Evolutionary conservation across 1,140 invertebrate genomes (phyloP).

Genomic region (Micrasema longulum): DNA sequence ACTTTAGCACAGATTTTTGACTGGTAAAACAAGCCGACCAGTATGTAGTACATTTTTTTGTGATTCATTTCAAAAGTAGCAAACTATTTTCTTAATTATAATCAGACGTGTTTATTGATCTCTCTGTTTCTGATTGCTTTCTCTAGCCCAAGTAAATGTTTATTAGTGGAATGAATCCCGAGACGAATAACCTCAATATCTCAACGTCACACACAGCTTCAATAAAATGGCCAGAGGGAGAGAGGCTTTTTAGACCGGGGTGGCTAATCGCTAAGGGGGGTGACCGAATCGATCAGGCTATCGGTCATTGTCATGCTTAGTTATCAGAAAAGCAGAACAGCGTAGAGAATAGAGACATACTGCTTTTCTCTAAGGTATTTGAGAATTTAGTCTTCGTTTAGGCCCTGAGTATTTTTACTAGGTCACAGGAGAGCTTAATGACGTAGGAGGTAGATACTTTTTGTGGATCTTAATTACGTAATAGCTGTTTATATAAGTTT

Average conservation of each 20-base stretch:
- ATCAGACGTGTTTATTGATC: slow-evolving; percentile 7
- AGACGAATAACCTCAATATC: slow-evolving; percentile 49
- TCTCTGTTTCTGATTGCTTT: slow-evolving; percentile 24
- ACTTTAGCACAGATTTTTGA: no score
- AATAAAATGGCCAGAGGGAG: slow-evolving; percentile 11
- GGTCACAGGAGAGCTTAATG: no score
- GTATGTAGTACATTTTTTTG: no score
- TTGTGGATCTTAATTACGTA: no score
- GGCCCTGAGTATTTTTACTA: no score
- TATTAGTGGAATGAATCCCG: slow-evolving; percentile 55
- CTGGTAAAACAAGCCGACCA: no score
- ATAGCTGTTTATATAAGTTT: no score
- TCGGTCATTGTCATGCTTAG: slow-evolving; percentile 52
- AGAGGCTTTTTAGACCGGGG: slow-evolving; percentile 13
- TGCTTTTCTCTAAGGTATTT: no score
- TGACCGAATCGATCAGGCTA: slow-evolving; percentile 46
- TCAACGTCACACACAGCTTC: slow-evolving; percentile 49
- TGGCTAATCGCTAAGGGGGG: slow-evolving; percentile 27
- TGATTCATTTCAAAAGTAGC: no score
- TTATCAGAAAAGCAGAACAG: slow-evolving; percentile 44
- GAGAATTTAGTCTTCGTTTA: no score
- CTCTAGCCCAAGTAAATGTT: slow-evolving; percentile 48
- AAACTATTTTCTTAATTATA: no score
- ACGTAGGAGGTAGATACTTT: no score
- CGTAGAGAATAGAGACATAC: neutral